Base-by-base conservation (phyloP, 1,140 invertebrate genomes). In the Nebria ingens region DNA sequence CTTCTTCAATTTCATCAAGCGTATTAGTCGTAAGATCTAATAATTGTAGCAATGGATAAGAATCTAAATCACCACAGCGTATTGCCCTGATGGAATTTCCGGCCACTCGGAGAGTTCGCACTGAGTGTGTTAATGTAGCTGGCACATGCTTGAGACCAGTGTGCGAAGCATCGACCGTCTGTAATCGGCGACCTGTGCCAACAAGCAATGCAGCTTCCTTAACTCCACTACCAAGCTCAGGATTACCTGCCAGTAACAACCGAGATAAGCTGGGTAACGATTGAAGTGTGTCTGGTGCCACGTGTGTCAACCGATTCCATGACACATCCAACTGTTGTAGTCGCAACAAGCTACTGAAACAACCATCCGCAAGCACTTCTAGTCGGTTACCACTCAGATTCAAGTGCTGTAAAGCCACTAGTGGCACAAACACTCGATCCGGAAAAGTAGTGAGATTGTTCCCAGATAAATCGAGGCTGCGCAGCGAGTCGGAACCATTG, bases 51-150 rank as follows among this genome's bases (percentile, higher is more conserved):
- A 92, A 70, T 0, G 91, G 91, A 68, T 93, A 94, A 59, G 89
- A 91, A 63, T 92, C 89, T 55, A 97, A 76, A 63, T 93, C 89
- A n/a, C 89, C 88, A 61, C 87, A 82, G 38, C 81, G 78, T 15
- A 96, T 83, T 0, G 78, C 73, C 51, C 56, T 55, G 4, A 71
- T 69, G 0, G 45, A 73, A 63, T 96, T 96, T 13, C 85, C 83
- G 1, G 85, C 79, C 0, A 94, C 70, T 21, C 84, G 80, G 19
- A 96, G 73, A 56, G 87, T 86, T 19, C 86, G 73, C 15, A 96
- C 84, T 1, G 89, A 91, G 65, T 86, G 82, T 4, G 91, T 92
- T 51, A 95, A 74, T 40, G 87, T 84, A 51, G 85, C 84, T 1
- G 92, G 91, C 19, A 96, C 84, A 62, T 84, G 78, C 53, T 77